These are phyloP conservation scores for Chroicocephalus ridibundus DNA, from an alignment of 2,113 vertebrate genomes.

Conservation along the genomic window DNA sequence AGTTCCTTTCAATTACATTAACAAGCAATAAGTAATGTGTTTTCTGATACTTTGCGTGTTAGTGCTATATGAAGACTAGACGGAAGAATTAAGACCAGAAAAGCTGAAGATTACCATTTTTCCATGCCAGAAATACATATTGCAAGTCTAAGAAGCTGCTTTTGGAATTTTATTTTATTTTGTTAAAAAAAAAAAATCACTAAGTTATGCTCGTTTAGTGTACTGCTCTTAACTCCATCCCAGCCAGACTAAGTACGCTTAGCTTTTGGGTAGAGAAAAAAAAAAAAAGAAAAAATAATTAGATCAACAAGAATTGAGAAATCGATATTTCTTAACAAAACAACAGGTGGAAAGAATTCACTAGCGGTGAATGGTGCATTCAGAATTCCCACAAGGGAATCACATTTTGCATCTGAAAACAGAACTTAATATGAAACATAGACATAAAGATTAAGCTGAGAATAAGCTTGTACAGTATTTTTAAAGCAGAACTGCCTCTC, in stretches of 20 bases:
- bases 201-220: not conserved
- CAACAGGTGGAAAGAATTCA: not conserved
- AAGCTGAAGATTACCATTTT: not conserved
- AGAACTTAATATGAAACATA: not conserved
- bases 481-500: not conserved
- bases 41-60: not conserved
- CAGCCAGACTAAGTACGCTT: not conserved
- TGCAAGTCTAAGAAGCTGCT: not conserved
- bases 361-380: not conserved
- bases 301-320: not conserved
- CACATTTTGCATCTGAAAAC: not conserved
- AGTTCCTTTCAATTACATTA: not conserved
- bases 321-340: not conserved
- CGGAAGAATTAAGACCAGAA: not conserved
- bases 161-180: not conserved
- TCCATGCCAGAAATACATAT: not conserved
- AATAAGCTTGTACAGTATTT: not conserved
- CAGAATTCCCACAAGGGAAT: not conserved
- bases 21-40: not conserved
- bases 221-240: not conserved
- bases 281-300: not conserved
- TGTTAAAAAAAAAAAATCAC: not conserved
- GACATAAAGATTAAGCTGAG: not conserved
- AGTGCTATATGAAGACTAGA: not conserved
- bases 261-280: not conserved